These are phyloP conservation scores for Melieria picta DNA, from an alignment of 2,888 invertebrate genomes.

Conservation along the genomic window DNA sequence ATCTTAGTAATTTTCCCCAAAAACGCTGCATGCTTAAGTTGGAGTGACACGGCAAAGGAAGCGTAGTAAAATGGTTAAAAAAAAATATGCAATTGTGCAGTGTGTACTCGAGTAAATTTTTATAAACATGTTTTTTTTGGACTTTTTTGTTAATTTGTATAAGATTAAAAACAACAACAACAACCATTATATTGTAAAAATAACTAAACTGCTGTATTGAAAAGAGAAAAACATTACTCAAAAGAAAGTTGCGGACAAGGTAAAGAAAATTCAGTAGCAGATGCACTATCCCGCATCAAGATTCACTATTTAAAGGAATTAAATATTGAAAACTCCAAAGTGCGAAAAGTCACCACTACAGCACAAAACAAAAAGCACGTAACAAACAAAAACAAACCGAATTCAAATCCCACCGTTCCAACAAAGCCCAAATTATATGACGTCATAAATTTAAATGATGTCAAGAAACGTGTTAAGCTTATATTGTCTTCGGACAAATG, in stretches of 20 bases:
- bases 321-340: no score
- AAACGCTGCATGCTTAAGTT: neutral
- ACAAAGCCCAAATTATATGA: no score
- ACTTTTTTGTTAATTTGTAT: constrained; percentile 36
- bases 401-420: no score
- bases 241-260: constrained; percentile 34
- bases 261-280: constrained; percentile 29
- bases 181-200: constrained; percentile 19
- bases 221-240: constrained; percentile 19
- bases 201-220: constrained; percentile 20
- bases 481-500: no score
- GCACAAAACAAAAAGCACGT: no score
- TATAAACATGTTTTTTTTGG: constrained; percentile 21
- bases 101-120: constrained; percentile 35
- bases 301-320: no score
- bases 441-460: no score
- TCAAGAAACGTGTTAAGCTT: no score
- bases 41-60: no score
- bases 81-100: neutral
- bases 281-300: no score
- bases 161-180: constrained; percentile 24
- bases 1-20: constrained; percentile 18
- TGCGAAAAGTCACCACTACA: no score
- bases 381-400: no score
- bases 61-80: neutral